Percentiles rank a stretch among this genome's conserved stretches.
These are phyloP conservation scores for Leucophenga maculata DNA, from an alignment of 2,888 invertebrate genomes.

Conservation along the genomic window DNA sequence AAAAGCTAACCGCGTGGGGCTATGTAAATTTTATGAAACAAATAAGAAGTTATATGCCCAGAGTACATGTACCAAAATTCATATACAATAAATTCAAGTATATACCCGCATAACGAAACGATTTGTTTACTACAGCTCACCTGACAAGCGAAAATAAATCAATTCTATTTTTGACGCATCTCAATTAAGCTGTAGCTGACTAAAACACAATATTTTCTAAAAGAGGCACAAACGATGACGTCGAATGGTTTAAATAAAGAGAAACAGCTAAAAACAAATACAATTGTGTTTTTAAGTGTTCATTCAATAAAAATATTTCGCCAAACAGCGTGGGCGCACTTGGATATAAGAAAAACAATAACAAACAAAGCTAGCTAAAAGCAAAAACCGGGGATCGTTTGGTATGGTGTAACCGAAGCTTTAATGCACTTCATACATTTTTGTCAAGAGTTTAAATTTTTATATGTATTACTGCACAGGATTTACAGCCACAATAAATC, in stretches of 20 bases:
- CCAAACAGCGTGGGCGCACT: not conserved
- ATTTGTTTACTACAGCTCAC: not conserved
- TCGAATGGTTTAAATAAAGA: not conserved
- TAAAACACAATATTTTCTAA: not conserved
- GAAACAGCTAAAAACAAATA: constrained; percentile 2
- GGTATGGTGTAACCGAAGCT: too few species aligned
- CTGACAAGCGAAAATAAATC: constrained; percentile 33
- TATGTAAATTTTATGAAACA: too few species aligned
- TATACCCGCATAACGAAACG: constrained; percentile 25
- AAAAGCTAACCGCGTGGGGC: too few species aligned
- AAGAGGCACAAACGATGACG: constrained; percentile 6
- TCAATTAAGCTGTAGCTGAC: constrained; percentile 33
- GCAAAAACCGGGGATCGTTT: too few species aligned
- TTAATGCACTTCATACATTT: too few species aligned
- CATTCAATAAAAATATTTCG: constrained; percentile 8
- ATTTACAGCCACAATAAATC: too few species aligned
- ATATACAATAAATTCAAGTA: constrained; percentile 1
- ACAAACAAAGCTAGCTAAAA: too few species aligned
- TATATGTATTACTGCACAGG: too few species aligned
- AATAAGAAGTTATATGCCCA: too few species aligned
- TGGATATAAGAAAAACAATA: too few species aligned
- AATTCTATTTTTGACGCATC: constrained; percentile 48
- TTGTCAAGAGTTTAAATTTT: too few species aligned
- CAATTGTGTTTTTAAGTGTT: not conserved
- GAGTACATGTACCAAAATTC: too few species aligned